phyloP scores from a whole-genome alignment of 2,888 invertebrate genomes.

The Adelognathus sp. region DNA sequence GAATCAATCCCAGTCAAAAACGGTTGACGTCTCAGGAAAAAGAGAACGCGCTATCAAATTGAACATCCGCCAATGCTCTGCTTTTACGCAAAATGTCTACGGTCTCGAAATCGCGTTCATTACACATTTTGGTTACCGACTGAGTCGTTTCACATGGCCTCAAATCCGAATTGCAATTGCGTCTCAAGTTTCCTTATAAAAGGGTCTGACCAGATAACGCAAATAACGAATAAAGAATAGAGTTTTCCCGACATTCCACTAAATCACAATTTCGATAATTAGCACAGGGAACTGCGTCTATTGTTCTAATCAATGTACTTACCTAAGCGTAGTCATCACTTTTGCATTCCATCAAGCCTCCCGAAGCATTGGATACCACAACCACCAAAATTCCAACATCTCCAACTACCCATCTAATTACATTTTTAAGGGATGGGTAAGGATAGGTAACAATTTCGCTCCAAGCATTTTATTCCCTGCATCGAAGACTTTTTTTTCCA shows the following conservation, averaged over 20 bases:
- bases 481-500: neutral
- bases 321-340: conserved; percentile 33
- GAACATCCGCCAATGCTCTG: too few species aligned
- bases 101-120: neutral
- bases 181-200: too few species aligned
- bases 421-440: neutral
- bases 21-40: too few species aligned
- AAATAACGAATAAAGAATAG: conserved; percentile 11
- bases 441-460: neutral
- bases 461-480: neutral
- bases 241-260: neutral
- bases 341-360: conserved; percentile 38
- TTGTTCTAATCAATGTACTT: conserved; percentile 30
- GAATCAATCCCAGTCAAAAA: too few species aligned
- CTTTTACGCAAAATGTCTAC: too few species aligned
- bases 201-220: conserved; percentile 1
- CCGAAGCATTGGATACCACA: conserved; percentile 47
- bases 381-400: conserved; percentile 29
- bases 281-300: neutral
- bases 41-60: too few species aligned
- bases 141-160: too few species aligned
- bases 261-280: neutral
- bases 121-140: too few species aligned
- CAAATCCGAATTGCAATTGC: too few species aligned
- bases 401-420: conserved; percentile 18